Conservation (phyloP, 2,888 invertebrate species). For the Thumatha senex region DNA sequence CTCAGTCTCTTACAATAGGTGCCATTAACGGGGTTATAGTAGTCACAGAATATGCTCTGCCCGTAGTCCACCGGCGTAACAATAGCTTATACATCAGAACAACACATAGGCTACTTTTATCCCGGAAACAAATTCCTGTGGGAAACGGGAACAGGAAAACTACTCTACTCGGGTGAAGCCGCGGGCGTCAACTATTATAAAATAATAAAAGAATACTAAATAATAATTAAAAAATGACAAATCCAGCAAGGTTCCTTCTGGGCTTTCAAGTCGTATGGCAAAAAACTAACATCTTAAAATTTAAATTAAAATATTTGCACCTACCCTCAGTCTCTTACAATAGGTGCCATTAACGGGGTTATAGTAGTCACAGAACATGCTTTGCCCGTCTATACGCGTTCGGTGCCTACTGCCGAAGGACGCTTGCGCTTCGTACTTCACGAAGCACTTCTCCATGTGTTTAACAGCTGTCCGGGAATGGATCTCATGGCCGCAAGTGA, state of each 20-base stretch:
- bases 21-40: slow-evolving; percentile 92
- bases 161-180: too few species aligned
- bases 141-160: too few species aligned
- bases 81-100: too few species aligned
- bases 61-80: too few species aligned
- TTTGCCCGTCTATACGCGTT: slow-evolving; percentile 95
- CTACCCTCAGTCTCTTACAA: slow-evolving; percentile 94
- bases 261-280: too few species aligned
- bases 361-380: slow-evolving; percentile 99
- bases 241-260: too few species aligned
- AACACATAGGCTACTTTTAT: too few species aligned
- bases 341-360: slow-evolving; percentile 95
- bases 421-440: slow-evolving; percentile 98
- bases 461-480: slow-evolving; percentile 95
- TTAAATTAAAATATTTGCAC: slow-evolving; percentile 15
- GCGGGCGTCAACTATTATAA: too few species aligned
- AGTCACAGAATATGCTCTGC: slow-evolving; percentile 99
- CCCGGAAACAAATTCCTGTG: too few species aligned
- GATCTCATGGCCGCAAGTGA: slow-evolving; percentile 98
- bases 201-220: too few species aligned
- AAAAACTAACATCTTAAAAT: too few species aligned
- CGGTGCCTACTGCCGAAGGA: slow-evolving; percentile 98
- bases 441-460: slow-evolving; percentile 99
- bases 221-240: too few species aligned
- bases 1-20: slow-evolving; percentile 98